These are phyloP conservation scores for Pseudomyrmex cubaensis DNA, from an alignment of 1,140 invertebrate genomes.

Conservation along the genomic window DNA sequence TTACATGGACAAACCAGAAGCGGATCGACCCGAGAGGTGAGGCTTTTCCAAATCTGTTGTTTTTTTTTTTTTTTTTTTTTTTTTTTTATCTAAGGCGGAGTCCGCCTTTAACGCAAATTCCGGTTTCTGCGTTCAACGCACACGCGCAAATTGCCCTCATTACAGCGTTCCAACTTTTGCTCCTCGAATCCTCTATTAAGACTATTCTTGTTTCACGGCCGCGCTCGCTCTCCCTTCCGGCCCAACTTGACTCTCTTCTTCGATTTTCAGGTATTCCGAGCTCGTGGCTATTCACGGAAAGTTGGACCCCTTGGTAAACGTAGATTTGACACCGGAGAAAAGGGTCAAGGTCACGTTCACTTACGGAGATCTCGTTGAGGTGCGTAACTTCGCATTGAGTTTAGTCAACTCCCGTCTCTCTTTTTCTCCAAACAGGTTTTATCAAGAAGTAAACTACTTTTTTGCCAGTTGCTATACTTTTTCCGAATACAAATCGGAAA, in stretches of 20 bases:
- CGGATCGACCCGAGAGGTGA: slow-evolving; percentile 91
- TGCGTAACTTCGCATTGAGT: slow-evolving; percentile 59
- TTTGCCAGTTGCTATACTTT: neutral
- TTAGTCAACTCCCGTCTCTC: neutral
- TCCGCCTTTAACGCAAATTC: slow-evolving; percentile 1
- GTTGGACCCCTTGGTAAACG: slow-evolving; percentile 93
- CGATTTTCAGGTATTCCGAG: slow-evolving; percentile 90
- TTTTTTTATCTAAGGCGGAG: too few relatives aligned
- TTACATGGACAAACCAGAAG: slow-evolving; percentile 94
- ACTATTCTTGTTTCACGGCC: slow-evolving; percentile 70
- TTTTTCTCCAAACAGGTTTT: too few relatives aligned
- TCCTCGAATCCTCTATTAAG: slow-evolving; percentile 33
- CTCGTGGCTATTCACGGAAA: slow-evolving; percentile 93
- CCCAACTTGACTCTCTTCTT: slow-evolving; percentile 62
- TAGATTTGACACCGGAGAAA: slow-evolving; percentile 94
- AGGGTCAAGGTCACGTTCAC: slow-evolving; percentile 93
- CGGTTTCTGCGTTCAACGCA: slow-evolving; percentile 1
- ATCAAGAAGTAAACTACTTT: neutral
- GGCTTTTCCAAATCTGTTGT: neutral
- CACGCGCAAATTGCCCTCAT: neutral
- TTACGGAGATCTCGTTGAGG: slow-evolving; percentile 91
- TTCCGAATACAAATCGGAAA: too few relatives aligned
- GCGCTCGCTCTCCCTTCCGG: neutral
- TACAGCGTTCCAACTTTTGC: slow-evolving; percentile 8
- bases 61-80: too few relatives aligned